Evolutionary conservation across 1,140 invertebrate genomes (phyloP).

Genomic region (Brachionus plicatilis): DNA sequence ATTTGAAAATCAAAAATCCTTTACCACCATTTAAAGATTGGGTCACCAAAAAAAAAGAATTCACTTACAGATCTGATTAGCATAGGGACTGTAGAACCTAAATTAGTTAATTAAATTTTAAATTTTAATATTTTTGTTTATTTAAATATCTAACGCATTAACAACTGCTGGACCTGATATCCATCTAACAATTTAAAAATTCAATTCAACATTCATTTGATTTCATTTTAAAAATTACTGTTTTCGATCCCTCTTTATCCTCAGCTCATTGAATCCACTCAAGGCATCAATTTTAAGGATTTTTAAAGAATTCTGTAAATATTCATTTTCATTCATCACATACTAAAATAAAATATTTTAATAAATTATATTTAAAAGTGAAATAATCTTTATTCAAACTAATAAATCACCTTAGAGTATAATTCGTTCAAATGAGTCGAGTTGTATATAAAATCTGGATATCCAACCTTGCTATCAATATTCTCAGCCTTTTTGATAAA

Average conservation of each 20-base stretch:
- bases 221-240: not conserved
- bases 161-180: slow-evolving; percentile 31
- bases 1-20: too few species aligned
- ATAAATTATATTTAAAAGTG: not conserved
- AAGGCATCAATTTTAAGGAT: not conserved
- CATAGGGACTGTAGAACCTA: slow-evolving; percentile 37
- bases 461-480: slow-evolving; percentile 45
- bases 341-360: not conserved
- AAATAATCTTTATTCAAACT: not conserved
- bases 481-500: slow-evolving; percentile 40
- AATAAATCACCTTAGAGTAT: slow-evolving; percentile 43
- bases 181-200: not conserved
- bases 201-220: too few species aligned
- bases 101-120: not conserved
- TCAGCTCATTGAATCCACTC: not conserved
- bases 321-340: slow-evolving; percentile 19
- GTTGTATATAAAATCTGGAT: slow-evolving; percentile 47
- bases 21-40: too few species aligned
- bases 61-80: slow-evolving; percentile 32
- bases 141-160: slow-evolving; percentile 2
- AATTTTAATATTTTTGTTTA: not conserved
- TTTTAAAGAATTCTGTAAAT: slow-evolving; percentile 24
- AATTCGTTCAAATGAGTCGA: slow-evolving; percentile 44
- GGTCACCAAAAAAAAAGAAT: not conserved
- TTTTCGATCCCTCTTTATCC: not conserved